Evolutionary conservation across 2,113 vertebrate genomes (phyloP), one percentile per base, ranked within the genome.

Genomic region (Dunckerocampus dactyliophorus): DNA sequence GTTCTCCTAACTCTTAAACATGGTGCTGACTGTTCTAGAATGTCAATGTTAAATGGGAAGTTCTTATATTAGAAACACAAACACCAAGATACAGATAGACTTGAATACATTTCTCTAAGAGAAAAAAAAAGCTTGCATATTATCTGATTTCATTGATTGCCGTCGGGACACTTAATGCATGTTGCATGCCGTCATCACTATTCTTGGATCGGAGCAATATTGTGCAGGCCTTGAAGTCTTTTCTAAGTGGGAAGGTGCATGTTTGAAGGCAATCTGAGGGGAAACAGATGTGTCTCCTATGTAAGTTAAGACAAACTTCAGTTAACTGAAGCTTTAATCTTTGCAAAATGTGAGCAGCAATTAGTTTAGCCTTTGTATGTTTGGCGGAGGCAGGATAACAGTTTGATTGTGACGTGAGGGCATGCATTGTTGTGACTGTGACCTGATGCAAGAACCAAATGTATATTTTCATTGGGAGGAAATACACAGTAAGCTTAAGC

Each of bases 401-500:
- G 68, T 80, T 69, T 52, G 61, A 59, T 69, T 8, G 62, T 19
- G 46, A 47, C 8, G 55, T 57, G 49, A 71, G 9, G 10, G 9
- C 28, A 39, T 57, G 42, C n/a, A 31, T 47, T 76, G 60, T 59
- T 52, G 47, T 70, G 19, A 19, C 17, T 72, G 42, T 54, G 55
- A 65, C 63, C 51, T 71, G 46, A 56, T 69, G 31, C 47, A 57
- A 43, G 65, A 80, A 69, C 73, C 63, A 67, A 64, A 24, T 79
- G 66, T 80, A 73, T n/a, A n/a, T 75, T 81, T 65, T 63, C 15
- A 17, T 22, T 34, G 10, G 53, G 56, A 69, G 52, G 65, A 83
- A 79, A 74, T 65, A 28, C 5, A 28, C 24, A 28, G 19, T 66
- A 74, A 85, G 80, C 52, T 74, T 0, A 10, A 20, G 47, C 65